These are phyloP conservation scores for Sesamia inferens DNA, from an alignment of 2,888 invertebrate genomes.

Conservation along the genomic window DNA sequence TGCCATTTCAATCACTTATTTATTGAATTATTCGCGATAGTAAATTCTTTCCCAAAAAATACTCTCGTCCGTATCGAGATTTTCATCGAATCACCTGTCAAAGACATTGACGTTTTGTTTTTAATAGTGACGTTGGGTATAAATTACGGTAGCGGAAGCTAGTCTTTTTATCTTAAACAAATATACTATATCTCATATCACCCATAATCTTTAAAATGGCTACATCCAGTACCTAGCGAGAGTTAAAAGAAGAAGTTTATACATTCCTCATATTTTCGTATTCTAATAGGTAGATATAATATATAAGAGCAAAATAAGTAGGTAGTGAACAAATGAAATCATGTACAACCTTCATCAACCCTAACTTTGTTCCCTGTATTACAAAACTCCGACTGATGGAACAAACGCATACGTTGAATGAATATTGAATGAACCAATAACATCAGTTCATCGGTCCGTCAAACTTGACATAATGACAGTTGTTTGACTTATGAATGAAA, in stretches of 20 bases:
- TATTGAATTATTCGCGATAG: no score
- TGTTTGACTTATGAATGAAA: constrained; percentile 31
- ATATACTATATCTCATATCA: neutral
- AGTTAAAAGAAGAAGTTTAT: no score
- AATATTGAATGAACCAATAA: constrained; percentile 1
- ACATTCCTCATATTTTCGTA: neutral
- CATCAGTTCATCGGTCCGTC: neutral
- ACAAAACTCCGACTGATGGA: neutral
- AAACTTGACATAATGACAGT: constrained; percentile 25
- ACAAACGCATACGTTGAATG: neutral
- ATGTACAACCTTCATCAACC: neutral
- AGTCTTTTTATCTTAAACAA: no score
- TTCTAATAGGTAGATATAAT: neutral
- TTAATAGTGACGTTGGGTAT: no score
- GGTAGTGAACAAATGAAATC: neutral
- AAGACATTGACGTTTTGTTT: no score
- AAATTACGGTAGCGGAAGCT: no score
- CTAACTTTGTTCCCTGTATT: neutral
- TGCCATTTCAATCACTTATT: no score
- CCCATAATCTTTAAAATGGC: neutral
- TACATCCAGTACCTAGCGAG: neutral
- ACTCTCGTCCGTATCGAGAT: no score
- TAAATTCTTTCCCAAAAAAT: no score
- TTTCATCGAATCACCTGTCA: no score
- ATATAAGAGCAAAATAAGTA: neutral